phyloP scores from a whole-genome alignment of 2,797 vertebrate genomes.

The Myotis planiceps region DNA sequence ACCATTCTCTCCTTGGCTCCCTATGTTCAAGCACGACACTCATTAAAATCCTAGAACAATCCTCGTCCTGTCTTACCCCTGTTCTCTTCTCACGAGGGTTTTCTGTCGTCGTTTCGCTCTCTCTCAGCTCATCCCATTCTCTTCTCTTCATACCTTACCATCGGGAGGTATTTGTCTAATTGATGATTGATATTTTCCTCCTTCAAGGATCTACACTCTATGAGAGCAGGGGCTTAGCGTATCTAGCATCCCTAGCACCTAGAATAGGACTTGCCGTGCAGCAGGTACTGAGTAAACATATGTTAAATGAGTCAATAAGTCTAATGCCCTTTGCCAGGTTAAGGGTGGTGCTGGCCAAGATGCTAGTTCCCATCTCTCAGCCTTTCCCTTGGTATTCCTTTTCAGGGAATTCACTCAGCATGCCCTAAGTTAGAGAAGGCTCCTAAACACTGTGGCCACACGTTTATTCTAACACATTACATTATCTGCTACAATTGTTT shows the following conservation, averaged over 20 bases:
- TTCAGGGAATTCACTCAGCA: not conserved
- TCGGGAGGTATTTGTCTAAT: too few relatives aligned
- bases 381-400: not conserved
- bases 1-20: not conserved
- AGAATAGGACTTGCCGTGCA: too few relatives aligned
- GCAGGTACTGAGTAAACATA: not conserved
- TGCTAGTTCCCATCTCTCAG: not conserved
- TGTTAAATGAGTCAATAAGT: not conserved
- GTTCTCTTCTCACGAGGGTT: not conserved
- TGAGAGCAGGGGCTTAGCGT: rapidly evolving
- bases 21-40: not conserved
- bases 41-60: not conserved
- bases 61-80: not conserved
- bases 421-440: not conserved
- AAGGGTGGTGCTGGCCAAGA: not conserved
- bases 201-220: not conserved
- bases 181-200: not conserved
- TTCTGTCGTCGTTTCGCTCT: not conserved
- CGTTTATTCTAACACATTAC: not conserved
- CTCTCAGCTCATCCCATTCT: not conserved
- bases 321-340: not conserved
- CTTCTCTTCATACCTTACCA: not conserved
- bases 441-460: not conserved
- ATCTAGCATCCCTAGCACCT: not conserved
- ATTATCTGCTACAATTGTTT: not conserved